Evolutionary conservation across 2,797 vertebrate genomes (phyloP).

Genomic region (Ptychadena robeensis): DNA sequence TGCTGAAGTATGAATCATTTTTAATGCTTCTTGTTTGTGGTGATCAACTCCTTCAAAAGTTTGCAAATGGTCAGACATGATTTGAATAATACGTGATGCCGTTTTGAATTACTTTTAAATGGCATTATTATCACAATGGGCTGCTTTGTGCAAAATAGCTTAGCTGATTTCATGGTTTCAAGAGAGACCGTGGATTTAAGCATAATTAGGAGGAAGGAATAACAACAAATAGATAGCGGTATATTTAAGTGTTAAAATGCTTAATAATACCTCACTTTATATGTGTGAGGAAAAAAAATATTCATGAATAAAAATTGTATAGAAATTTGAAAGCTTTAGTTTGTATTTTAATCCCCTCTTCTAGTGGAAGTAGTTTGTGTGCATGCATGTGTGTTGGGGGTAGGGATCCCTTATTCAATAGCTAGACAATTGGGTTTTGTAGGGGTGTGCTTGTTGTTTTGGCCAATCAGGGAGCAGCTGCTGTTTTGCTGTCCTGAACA

Average conservation of each 20-base stretch:
- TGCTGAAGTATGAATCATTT: conserved; percentile 15
- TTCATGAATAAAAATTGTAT: neutral
- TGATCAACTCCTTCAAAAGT: conserved; percentile 1
- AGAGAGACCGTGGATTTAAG: conserved; percentile 15
- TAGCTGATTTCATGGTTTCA: conserved; percentile 45
- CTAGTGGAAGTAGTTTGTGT: neutral
- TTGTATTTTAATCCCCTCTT: neutral
- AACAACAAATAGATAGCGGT: conserved; percentile 7
- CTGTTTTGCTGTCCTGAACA: neutral
- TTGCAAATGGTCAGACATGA: conserved; percentile 14
- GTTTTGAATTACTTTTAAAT: conserved; percentile 40
- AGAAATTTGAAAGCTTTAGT: neutral
- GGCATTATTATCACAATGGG: conserved; percentile 37
- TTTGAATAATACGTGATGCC: conserved; percentile 31
- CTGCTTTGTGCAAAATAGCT: conserved; percentile 38
- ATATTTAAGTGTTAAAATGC: neutral
- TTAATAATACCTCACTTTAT: neutral
- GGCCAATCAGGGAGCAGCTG: neutral
- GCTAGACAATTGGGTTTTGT: neutral
- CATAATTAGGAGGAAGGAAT: conserved; percentile 40
- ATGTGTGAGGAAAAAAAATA: neutral
- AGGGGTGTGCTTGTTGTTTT: neutral
- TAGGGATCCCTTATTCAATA: neutral
- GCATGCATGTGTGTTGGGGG: neutral
- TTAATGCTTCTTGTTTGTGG: neutral